Conservation (phyloP, 2,888 invertebrate species). For the Melinaea menophilus region DNA sequence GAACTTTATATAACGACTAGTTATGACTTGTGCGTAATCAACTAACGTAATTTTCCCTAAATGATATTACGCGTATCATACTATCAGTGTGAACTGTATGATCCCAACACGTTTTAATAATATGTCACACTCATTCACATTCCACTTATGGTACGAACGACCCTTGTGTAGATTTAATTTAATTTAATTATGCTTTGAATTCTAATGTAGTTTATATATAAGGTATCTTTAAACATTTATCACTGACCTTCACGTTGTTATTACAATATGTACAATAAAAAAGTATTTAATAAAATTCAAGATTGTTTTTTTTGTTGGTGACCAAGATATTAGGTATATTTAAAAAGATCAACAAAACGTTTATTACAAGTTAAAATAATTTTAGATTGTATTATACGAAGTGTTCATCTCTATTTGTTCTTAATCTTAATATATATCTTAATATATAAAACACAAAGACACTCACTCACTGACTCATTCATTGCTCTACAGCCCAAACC, state of each 20-base stretch:
- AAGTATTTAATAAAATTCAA: too few relatives aligned
- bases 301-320: too few relatives aligned
- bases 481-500: too few relatives aligned
- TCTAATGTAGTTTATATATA: not conserved
- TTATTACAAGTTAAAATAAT: too few relatives aligned
- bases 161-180: not conserved
- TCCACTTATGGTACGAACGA: not conserved
- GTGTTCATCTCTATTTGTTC: too few relatives aligned
- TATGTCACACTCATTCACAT: slow-evolving; percentile 20
- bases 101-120: slow-evolving; percentile 40
- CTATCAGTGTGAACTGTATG: slow-evolving; percentile 60
- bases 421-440: too few relatives aligned
- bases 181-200: slow-evolving; percentile 6
- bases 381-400: too few relatives aligned
- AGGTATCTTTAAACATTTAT: not conserved
- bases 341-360: too few relatives aligned
- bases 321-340: too few relatives aligned
- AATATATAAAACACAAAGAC: too few relatives aligned
- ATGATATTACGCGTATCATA: slow-evolving; percentile 22
- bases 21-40: not conserved
- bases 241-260: not conserved
- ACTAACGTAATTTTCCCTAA: slow-evolving; percentile 6
- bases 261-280: not conserved
- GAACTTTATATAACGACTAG: not conserved
- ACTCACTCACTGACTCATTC: too few relatives aligned